Conservation (phyloP, 1,140 invertebrate species). For the Drosophila rhopaloa region DNA sequence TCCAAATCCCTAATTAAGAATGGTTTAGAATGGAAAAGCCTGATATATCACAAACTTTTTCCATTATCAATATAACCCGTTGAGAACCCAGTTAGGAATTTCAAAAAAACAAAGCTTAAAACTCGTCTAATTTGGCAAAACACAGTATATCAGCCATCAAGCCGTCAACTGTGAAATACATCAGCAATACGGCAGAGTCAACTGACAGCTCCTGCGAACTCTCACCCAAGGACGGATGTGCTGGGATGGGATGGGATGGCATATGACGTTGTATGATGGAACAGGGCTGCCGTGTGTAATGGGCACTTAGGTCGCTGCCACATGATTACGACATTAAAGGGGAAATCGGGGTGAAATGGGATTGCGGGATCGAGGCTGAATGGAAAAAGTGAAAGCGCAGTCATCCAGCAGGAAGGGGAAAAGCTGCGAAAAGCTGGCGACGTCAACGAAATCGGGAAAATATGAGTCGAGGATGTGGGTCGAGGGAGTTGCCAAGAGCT, state of each 20-base stretch:
- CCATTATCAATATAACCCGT: slow-evolving; percentile 12
- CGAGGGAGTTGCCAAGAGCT: slow-evolving; percentile 19
- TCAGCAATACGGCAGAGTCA: slow-evolving; percentile 32
- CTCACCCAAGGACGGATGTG: slow-evolving; percentile 9
- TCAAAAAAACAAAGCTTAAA: slow-evolving; percentile 8
- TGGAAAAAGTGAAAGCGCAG: slow-evolving; percentile 26
- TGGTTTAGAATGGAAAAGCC: too few species aligned
- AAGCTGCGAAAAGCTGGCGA: slow-evolving; percentile 18
- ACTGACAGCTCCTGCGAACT: slow-evolving; percentile 36
- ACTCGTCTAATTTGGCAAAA: slow-evolving; percentile 7
- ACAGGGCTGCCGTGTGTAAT: slow-evolving; percentile 39
- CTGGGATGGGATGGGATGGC: not conserved
- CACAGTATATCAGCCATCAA: slow-evolving; percentile 32
- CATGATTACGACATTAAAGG: slow-evolving; percentile 60
- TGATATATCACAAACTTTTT: not conserved
- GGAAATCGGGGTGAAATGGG: slow-evolving; percentile 17
- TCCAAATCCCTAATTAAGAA: not conserved
- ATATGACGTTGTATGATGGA: slow-evolving; percentile 5
- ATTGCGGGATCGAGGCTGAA: slow-evolving; percentile 11
- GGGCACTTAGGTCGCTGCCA: slow-evolving; percentile 55
- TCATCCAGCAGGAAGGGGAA: slow-evolving; percentile 2
- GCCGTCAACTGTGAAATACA: slow-evolving; percentile 48
- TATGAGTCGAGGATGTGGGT: slow-evolving; percentile 7
- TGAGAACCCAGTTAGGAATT: not conserved
- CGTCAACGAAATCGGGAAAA: slow-evolving; percentile 46